Base-by-base conservation (phyloP, 2,888 invertebrate species). In the Dicyrtoma fusca region DNA sequence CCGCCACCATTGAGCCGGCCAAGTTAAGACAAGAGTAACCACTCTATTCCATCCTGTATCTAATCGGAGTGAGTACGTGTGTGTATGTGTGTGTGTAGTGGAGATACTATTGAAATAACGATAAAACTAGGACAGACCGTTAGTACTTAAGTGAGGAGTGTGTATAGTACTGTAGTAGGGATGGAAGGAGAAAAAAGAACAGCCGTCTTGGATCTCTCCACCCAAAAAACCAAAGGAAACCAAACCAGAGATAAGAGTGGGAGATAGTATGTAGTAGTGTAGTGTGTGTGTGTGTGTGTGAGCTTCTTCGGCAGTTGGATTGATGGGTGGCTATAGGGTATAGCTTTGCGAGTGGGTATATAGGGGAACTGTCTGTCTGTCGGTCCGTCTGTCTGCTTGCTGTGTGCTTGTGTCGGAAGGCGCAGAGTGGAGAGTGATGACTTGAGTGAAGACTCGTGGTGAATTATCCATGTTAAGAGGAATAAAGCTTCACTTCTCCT, bases 391-490 rank as follows among this genome's bases (percentile, higher is more conserved):
- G n/a, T n/a, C n/a, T n/a, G n/a, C n/a, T n/a, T n/a, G n/a, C n/a
- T n/a, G 57, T 11, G 57, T 21, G 25, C n/a, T 11, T 23, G 17
- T 57, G 57, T 57, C 21, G 57, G 57, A 45, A 45, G 45, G 45
- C 23, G 19, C n/a, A 63, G 26, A 11, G 23, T 63, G 47, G 17
- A 45, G 47, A 47, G 47, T 63, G 51, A 69, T 69, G 59, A 26
- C 44, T 69, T 47, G 61, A 69, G 59, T 59, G 66, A 59, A 66
- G 65, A 72, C 61, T 72, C 66, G 61, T 72, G n/a, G 49, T 72
- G 72, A 72, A 66, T 66, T 72, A 72, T 72, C 66, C 66, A 72
- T 61, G 61, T 59, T 72, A 59, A 69, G 61, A 59, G 61, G 49
- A 69, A 55, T 47, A 69, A 59, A 61, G 61, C 61, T 42, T 57